Percentiles rank a stretch among this genome's conserved stretches.
These are phyloP conservation scores for Danaus plexippus DNA, from an alignment of 1,140 invertebrate species.

Conservation along the genomic window DNA sequence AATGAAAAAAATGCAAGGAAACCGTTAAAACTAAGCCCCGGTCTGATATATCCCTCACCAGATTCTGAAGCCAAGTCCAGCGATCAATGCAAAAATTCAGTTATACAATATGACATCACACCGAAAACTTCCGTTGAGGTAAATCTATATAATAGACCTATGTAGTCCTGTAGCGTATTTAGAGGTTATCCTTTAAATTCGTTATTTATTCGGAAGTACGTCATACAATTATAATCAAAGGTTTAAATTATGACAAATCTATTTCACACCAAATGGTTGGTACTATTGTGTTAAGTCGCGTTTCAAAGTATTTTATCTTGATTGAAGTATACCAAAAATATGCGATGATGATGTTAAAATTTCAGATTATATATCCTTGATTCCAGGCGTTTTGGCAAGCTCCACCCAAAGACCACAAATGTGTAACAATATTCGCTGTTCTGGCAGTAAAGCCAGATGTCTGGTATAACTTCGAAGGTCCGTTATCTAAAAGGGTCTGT, in stretches of 20 bases:
- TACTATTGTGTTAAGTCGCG: no score
- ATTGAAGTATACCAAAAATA: no score
- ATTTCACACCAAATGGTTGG: no score
- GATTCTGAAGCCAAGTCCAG: conserved; percentile 29
- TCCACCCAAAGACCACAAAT: conserved; percentile 51
- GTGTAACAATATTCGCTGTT: conserved; percentile 54
- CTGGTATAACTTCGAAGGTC: conserved; percentile 52
- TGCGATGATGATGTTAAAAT: no score
- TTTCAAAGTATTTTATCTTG: no score
- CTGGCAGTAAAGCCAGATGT: conserved; percentile 53
- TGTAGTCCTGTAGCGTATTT: no score
- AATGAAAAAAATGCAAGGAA: conserved; percentile 49
- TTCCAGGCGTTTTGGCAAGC: conserved; percentile 52
- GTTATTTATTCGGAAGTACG: no score
- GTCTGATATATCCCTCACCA: conserved; percentile 27
- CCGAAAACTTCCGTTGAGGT: conserved; percentile 53
- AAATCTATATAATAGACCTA: conserved; percentile 6
- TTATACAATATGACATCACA: conserved; percentile 49
- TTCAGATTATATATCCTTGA: not conserved
- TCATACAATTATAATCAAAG: no score
- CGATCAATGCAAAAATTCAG: conserved; percentile 45
- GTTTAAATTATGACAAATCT: no score
- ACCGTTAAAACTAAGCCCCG: conserved; percentile 39
- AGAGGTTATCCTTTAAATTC: no score
- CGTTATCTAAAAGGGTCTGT: conserved; percentile 47